phyloP scores from a whole-genome alignment of 1,140 invertebrate genomes.

The Nasonia longicornis region DNA sequence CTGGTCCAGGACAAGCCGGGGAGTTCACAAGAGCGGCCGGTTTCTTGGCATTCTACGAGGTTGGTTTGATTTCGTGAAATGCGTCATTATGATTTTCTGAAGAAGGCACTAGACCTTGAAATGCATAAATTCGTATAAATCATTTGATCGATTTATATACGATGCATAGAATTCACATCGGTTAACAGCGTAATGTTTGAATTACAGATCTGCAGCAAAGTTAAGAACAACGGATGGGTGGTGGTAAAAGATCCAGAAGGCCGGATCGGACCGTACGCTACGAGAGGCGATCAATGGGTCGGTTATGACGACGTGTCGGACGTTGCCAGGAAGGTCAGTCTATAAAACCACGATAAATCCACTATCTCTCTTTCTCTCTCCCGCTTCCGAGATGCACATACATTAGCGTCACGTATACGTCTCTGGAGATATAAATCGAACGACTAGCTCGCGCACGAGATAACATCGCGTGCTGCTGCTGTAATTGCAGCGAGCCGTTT shows the following conservation, averaged over 20 bases:
- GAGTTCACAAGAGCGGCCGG: conserved; percentile 84
- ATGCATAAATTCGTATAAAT: no score
- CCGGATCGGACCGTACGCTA: conserved; percentile 80
- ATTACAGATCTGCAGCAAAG: conserved; percentile 74
- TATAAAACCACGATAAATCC: not conserved
- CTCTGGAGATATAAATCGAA: no score
- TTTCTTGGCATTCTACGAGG: conserved; percentile 88
- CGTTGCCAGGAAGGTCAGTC: conserved; percentile 68
- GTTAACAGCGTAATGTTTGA: conserved; percentile 29
- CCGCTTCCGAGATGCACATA: not conserved
- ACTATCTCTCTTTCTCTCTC: not conserved
- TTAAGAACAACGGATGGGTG: conserved; percentile 75
- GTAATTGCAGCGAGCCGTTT: no score
- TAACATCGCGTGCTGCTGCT: no score
- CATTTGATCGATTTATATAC: not conserved
- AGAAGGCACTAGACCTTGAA: no score
- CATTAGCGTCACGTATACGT: no score
- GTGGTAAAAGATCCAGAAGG: conserved; percentile 74
- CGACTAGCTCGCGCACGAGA: no score
- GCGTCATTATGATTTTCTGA: no score
- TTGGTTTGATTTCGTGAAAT: conserved; percentile 54
- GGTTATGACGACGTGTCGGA: conserved; percentile 82
- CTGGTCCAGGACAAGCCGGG: conserved; percentile 82
- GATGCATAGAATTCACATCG: not conserved
- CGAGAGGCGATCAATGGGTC: conserved; percentile 83